phyloP scores from a whole-genome alignment of 2,888 invertebrate species.

The Acanthosepion esculentum region DNA sequence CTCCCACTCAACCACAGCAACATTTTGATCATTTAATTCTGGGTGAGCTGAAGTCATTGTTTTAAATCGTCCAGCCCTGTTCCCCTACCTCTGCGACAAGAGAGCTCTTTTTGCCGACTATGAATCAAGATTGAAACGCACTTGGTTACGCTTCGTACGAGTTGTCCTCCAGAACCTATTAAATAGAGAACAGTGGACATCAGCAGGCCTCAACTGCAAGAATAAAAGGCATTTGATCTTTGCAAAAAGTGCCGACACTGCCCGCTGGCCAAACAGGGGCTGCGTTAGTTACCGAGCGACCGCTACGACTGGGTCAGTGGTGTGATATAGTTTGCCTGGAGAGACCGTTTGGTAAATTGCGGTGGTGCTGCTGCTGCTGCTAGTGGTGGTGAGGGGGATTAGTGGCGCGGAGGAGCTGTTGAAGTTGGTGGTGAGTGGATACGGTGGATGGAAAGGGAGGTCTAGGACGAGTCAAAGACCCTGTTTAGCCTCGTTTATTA shows the following conservation, averaged over 20 bases:
- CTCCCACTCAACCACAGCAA: background rate
- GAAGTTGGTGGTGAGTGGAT: background rate
- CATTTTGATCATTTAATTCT: background rate
- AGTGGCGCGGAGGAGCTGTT: background rate
- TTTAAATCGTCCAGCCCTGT: background rate
- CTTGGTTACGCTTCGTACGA: background rate
- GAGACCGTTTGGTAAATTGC: background rate
- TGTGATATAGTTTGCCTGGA: background rate
- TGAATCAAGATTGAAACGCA: background rate
- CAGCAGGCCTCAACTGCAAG: background rate
- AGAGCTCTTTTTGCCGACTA: background rate
- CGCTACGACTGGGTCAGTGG: constrained; percentile 33
- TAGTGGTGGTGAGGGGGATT: background rate
- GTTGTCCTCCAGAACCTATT: background rate
- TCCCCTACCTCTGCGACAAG: background rate
- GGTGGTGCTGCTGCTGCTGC: background rate
- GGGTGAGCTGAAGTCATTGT: background rate
- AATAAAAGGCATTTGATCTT: constrained; percentile 11
- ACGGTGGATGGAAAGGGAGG: background rate
- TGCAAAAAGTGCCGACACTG: background rate
- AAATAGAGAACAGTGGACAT: background rate
- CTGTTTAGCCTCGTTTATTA: background rate
- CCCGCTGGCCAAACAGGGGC: background rate
- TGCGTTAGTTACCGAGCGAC: background rate
- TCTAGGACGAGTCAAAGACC: background rate